These are phyloP conservation scores for Mixornis gularis DNA, from an alignment of 2,113 vertebrate species.

Conservation along the genomic window DNA sequence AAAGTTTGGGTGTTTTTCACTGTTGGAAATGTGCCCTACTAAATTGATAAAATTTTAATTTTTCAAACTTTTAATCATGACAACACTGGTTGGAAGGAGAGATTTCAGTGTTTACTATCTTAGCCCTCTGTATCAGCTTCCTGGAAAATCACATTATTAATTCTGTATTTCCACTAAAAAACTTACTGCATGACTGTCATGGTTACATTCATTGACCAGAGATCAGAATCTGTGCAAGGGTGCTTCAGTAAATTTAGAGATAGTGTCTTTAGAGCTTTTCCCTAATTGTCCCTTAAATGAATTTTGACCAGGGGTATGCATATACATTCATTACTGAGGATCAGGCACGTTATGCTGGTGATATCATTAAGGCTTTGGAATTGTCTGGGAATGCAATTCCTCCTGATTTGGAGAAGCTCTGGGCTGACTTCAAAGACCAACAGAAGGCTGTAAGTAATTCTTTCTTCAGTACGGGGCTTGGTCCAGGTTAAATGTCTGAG, in stretches of 20 bases:
- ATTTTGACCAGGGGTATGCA: constrained; percentile 81
- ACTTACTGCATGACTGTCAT: not conserved
- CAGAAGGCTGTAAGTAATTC: constrained; percentile 87
- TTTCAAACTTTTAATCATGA: not conserved
- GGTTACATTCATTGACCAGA: not conserved
- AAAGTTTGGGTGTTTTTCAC: not conserved
- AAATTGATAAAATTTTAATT: not conserved
- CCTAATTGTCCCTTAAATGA: not conserved
- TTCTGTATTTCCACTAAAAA: not conserved
- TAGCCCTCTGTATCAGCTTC: not conserved
- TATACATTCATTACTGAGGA: constrained; percentile 97
- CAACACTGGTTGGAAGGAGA: not conserved
- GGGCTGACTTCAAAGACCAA: constrained; percentile 94
- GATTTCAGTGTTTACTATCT: not conserved
- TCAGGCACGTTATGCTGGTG: constrained; percentile 91
- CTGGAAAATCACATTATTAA: not conserved
- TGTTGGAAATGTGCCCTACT: not conserved
- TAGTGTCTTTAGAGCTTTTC: not conserved
- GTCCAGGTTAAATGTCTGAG: not conserved
- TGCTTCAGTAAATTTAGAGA: not conserved
- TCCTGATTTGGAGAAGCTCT: constrained; percentile 89
- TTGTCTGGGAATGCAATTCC: constrained; percentile 87
- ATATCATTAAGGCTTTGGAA: constrained; percentile 97
- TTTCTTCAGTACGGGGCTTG: not conserved
- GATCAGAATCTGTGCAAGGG: not conserved